Percentiles rank a stretch among this genome's conserved stretches.
These are phyloP conservation scores for Rhinichthys klamathensis DNA, from an alignment of 2,113 vertebrate genomes.

Conservation along the genomic window DNA sequence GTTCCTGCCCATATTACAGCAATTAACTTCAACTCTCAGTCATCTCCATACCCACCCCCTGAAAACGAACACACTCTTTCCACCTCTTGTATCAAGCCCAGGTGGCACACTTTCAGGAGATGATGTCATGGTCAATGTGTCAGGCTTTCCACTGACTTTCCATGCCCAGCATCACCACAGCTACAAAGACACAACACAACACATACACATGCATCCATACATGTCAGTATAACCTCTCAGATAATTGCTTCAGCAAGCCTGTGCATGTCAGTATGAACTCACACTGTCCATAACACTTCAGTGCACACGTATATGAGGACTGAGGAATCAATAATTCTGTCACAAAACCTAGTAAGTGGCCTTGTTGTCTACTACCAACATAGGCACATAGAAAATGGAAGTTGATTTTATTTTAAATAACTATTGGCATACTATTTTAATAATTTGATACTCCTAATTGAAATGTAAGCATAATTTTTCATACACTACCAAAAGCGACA, in stretches of 20 bases:
- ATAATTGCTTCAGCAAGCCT: constrained; percentile 29
- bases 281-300: constrained; percentile 7
- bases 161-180: constrained; percentile 28
- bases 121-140: constrained; percentile 58
- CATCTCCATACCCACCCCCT: constrained; percentile 26
- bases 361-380: neutral
- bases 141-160: constrained; percentile 54
- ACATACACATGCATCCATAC: constrained; percentile 38
- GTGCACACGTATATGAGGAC: neutral
- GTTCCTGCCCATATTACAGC: neutral
- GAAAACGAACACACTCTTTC: constrained; percentile 14
- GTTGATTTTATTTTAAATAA: neutral
- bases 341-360: neutral
- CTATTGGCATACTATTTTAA: neutral
- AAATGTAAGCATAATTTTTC: neutral
- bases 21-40: constrained; percentile 25
- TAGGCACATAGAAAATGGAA: neutral
- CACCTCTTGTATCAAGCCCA: constrained; percentile 34
- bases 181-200: constrained; percentile 55
- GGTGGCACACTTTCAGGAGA: constrained; percentile 41
- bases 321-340: neutral
- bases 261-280: constrained; percentile 31
- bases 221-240: neutral
- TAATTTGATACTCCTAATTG: neutral
- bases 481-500: neutral